Percentiles rank a stretch among this genome's conserved stretches.
phyloP scores from a whole-genome alignment of 2,888 invertebrate species.

The Limnephilus marmoratus region DNA sequence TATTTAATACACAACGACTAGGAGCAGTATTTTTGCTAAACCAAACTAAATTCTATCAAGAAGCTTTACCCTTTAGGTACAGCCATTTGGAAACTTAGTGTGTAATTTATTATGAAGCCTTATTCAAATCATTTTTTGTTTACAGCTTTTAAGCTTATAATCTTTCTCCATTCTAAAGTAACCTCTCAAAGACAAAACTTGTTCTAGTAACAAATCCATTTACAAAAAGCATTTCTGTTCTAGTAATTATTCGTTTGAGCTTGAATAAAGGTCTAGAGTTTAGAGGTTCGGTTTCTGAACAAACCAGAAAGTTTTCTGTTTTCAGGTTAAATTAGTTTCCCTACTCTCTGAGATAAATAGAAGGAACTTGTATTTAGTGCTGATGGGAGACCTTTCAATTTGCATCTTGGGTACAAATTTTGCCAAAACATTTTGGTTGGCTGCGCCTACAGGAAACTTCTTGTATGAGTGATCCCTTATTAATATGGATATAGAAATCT shows the following conservation, averaged over 20 bases:
- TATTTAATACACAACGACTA: neutral
- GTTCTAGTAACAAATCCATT: neutral
- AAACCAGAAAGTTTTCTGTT: conserved; percentile 28
- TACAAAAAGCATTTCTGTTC: neutral
- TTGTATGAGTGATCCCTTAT: neutral
- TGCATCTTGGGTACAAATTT: conserved; percentile 41
- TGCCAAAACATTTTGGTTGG: conserved; percentile 9
- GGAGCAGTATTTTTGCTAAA: neutral
- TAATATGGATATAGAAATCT: neutral
- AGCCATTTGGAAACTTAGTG: neutral
- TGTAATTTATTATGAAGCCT: neutral
- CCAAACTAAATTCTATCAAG: neutral
- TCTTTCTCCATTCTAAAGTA: neutral
- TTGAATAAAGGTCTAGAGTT: neutral
- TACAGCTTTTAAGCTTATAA: neutral
- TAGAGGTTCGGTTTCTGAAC: neutral
- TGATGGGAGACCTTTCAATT: conserved; percentile 53
- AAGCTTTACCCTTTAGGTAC: neutral
- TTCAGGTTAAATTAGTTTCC: conserved; percentile 37
- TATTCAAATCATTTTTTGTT: neutral
- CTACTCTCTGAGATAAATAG: conserved; percentile 44
- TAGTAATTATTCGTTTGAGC: conserved; percentile 8
- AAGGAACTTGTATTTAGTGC: conserved; percentile 49
- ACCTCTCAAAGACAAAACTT: neutral
- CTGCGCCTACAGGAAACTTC: conserved; percentile 28